These are phyloP conservation scores for Melieria crassipennis DNA, from an alignment of 2,888 invertebrate genomes.

Conservation along the genomic window DNA sequence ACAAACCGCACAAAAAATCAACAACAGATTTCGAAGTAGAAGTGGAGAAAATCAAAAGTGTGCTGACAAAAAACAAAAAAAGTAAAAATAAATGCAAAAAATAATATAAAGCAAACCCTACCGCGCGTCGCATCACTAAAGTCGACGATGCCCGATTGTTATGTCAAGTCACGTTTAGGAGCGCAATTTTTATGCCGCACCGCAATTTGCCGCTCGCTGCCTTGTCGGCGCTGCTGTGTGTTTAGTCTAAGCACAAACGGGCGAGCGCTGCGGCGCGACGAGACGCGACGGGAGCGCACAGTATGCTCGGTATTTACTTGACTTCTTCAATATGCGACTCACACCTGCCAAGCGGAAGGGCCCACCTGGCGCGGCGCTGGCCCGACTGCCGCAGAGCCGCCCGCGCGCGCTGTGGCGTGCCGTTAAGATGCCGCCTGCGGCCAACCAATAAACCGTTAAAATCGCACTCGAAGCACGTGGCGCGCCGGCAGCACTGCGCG, in stretches of 20 bases:
- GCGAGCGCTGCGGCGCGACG: slow-evolving; percentile 9
- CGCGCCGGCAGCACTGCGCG: neutral
- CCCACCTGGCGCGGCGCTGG: neutral
- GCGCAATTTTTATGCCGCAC: slow-evolving; percentile 55
- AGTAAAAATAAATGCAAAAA: neutral
- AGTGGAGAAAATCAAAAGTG: slow-evolving; percentile 12
- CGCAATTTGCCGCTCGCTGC: slow-evolving; percentile 17
- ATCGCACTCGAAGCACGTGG: slow-evolving; percentile 44
- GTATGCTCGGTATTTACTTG: slow-evolving; percentile 25
- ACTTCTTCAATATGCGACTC: slow-evolving; percentile 17
- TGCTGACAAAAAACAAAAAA: neutral
- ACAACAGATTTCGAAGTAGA: slow-evolving; percentile 11
- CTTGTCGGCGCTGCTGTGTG: slow-evolving; percentile 1
- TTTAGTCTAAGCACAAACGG: slow-evolving; percentile 7
- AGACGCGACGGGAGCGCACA: slow-evolving; percentile 18
- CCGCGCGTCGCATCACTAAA: neutral
- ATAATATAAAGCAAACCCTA: neutral
- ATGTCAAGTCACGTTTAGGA: slow-evolving; percentile 66
- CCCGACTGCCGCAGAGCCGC: neutral
- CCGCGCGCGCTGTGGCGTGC: slow-evolving; percentile 43
- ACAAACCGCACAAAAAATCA: slow-evolving; percentile 32
- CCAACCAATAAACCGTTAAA: slow-evolving; percentile 60
- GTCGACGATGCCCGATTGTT: slow-evolving; percentile 54
- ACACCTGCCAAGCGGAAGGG: no score
- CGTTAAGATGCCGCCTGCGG: slow-evolving; percentile 55